phyloP scores from a whole-genome alignment of 2,888 invertebrate genomes.

The Dysmachus trigonus region DNA sequence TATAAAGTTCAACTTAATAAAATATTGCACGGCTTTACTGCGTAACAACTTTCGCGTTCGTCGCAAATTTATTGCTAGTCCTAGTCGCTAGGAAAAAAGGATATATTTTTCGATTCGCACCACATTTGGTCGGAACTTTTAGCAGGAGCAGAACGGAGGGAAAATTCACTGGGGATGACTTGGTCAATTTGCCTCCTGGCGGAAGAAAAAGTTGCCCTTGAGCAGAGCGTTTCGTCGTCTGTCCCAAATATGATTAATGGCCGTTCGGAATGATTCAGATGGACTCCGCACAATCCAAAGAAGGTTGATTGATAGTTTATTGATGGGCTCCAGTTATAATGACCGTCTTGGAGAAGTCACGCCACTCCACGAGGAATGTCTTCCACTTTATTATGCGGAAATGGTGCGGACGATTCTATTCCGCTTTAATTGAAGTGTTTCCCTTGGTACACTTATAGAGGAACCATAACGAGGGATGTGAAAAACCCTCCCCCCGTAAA shows the following conservation, averaged over 20 bases:
- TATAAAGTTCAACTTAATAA: not conserved
- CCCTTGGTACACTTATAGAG: not conserved
- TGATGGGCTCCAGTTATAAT: not conserved
- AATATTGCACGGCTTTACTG: not conserved
- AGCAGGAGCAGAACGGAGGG: not conserved
- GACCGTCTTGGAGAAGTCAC: not conserved
- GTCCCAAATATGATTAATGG: conserved; percentile 19
- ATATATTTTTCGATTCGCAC: not conserved
- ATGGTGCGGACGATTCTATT: not conserved
- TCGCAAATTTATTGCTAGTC: not conserved
- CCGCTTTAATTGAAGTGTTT: not conserved
- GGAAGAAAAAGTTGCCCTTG: not conserved
- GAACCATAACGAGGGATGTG: not conserved
- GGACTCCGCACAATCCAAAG: not conserved
- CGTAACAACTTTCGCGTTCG: not conserved
- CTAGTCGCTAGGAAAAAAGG: not conserved
- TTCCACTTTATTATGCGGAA: not conserved
- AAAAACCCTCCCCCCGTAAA: not conserved
- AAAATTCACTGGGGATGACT: not conserved
- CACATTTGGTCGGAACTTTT: not conserved
- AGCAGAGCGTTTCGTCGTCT: not conserved
- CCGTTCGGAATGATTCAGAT: conserved; percentile 3
- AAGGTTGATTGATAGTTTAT: conserved; percentile 18
- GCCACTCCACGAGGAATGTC: not conserved
- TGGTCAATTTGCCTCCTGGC: not conserved